Percentiles rank a stretch among this genome's conserved stretches.
Conservation (phyloP, 1,140 invertebrate species). For the Rhagoletis zephyria region DNA sequence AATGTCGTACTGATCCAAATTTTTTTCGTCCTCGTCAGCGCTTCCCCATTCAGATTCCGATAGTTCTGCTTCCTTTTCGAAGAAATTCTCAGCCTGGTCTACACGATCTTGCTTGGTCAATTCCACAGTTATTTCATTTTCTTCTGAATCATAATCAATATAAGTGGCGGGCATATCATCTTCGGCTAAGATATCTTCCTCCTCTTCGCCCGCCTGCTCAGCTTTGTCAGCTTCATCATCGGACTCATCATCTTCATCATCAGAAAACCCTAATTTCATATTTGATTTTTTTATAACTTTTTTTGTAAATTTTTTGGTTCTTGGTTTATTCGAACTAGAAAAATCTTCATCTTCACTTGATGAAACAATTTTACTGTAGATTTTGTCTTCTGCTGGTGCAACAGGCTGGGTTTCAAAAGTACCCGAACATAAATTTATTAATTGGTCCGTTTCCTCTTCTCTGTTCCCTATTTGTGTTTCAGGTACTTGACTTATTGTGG, state of each 20-base stretch:
- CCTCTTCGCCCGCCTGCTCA: slow-evolving; percentile 68
- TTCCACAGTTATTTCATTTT: slow-evolving; percentile 77
- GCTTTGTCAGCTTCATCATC: slow-evolving; percentile 61
- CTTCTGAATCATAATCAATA: slow-evolving; percentile 81
- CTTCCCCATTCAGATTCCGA: slow-evolving; percentile 85
- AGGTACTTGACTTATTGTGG: slow-evolving; percentile 64
- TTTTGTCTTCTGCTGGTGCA: background rate
- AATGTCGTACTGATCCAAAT: slow-evolving; percentile 79
- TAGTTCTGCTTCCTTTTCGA: slow-evolving; percentile 88
- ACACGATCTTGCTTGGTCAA: slow-evolving; percentile 75
- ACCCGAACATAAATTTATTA: slow-evolving; percentile 76
- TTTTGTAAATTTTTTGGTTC: slow-evolving; percentile 66
- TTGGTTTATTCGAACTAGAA: slow-evolving; percentile 27
- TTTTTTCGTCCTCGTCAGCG: slow-evolving; percentile 83
- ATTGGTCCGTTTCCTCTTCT: slow-evolving; percentile 74
- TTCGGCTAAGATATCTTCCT: slow-evolving; percentile 60
- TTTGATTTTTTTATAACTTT: slow-evolving; percentile 66
- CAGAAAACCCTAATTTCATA: slow-evolving; percentile 69
- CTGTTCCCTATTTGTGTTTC: slow-evolving; percentile 61
- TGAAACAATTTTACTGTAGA: slow-evolving; percentile 57
- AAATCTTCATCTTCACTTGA: slow-evolving; percentile 75
- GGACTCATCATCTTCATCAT: slow-evolving; percentile 65
- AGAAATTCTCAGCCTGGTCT: slow-evolving; percentile 77
- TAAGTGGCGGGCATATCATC: slow-evolving; percentile 73
- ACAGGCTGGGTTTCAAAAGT: slow-evolving; percentile 61